Conservation (phyloP, 2,797 vertebrate species). For the Pteronotus mesoamericanus region DNA sequence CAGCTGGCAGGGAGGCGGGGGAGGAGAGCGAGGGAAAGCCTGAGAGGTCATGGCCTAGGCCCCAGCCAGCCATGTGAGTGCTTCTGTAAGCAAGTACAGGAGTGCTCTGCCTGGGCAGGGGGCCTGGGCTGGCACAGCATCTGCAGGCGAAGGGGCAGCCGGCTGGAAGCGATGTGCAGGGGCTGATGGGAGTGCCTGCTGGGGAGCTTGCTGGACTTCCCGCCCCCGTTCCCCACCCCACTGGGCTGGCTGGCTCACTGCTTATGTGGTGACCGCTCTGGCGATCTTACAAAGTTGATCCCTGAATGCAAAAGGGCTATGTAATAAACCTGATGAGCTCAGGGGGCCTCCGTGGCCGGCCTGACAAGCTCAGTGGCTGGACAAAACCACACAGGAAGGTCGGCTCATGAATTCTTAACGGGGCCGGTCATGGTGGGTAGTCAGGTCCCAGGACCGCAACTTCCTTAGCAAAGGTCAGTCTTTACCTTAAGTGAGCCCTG, state of each 20-base stretch:
- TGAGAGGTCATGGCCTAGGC: accelerated
- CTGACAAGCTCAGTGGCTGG: background rate
- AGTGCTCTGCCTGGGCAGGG: background rate
- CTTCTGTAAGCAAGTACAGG: background rate
- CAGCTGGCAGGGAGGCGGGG: too few relatives aligned
- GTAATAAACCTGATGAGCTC: background rate
- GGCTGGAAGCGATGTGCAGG: background rate
- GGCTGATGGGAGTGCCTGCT: background rate
- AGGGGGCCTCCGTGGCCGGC: background rate
- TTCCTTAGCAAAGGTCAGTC: background rate
- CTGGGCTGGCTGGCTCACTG: background rate
- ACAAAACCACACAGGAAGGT: background rate
- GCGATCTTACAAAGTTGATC: background rate
- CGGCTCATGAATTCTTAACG: background rate
- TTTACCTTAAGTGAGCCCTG: background rate
- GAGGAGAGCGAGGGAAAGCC: background rate
- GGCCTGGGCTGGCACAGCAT: background rate
- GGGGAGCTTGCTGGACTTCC: background rate
- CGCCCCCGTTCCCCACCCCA: background rate
- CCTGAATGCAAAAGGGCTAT: background rate
- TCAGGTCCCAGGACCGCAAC: background rate
- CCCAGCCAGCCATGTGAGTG: background rate
- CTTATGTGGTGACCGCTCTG: background rate
- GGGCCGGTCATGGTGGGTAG: background rate
- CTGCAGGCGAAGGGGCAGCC: too few relatives aligned